These are phyloP conservation scores for Fistularia commersonii DNA, from an alignment of 2,797 vertebrate species.

Conservation along the genomic window DNA sequence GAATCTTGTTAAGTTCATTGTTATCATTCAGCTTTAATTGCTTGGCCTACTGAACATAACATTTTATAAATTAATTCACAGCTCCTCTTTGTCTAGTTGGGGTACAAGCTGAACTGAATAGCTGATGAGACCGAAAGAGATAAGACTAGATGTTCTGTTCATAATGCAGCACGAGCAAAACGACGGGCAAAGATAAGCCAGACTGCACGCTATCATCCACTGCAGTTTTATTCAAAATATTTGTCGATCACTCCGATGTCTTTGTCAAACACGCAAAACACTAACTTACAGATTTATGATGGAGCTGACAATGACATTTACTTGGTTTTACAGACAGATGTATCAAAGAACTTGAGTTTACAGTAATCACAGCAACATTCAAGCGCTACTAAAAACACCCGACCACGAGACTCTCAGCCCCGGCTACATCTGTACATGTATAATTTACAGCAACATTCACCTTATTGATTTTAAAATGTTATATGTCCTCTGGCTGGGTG, in stretches of 20 bases:
- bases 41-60: constrained; percentile 9
- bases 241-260: background rate
- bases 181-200: constrained; percentile 19
- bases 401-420: no score
- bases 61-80: constrained; percentile 15
- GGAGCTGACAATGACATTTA: no score
- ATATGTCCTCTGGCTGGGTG: background rate
- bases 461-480: constrained; percentile 30
- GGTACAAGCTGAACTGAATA: constrained; percentile 9
- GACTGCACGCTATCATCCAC: constrained; percentile 17
- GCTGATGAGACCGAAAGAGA: constrained; percentile 19
- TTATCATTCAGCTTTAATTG: background rate
- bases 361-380: no score
- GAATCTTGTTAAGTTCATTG: background rate
- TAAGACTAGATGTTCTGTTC: constrained; percentile 24
- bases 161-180: constrained; percentile 16
- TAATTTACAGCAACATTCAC: constrained; percentile 1
- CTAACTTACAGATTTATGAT: no score
- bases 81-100: constrained; percentile 13
- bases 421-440: no score
- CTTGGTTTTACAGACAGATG: background rate
- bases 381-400: no score
- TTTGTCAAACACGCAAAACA: background rate
- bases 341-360: background rate
- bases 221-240: constrained; percentile 2